Evolutionary conservation across 2,888 invertebrate genomes (phyloP).

Genomic region (Drymonia ruficornis): DNA sequence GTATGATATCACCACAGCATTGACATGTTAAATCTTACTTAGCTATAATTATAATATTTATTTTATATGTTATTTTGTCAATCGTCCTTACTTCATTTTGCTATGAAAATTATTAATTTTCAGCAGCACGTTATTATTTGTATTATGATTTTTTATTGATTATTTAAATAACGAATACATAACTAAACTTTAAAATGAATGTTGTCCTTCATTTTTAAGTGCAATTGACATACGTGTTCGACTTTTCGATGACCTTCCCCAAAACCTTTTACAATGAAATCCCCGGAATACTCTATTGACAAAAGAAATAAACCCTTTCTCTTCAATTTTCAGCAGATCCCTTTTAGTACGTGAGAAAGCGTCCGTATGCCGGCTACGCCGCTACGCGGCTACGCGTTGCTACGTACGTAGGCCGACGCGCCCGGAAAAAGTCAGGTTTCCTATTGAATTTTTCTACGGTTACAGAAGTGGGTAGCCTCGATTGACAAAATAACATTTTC

Average conservation of each 20-base stretch:
- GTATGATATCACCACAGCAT: conserved; percentile 72
- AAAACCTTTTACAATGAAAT: background rate
- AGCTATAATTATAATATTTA: conserved; percentile 6
- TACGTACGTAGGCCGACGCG: background rate
- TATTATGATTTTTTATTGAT: no score
- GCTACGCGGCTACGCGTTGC: background rate
- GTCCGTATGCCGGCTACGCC: background rate
- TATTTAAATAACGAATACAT: no score
- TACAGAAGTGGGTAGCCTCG: background rate
- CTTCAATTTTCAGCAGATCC: background rate
- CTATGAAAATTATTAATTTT: no score
- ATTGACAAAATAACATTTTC: background rate
- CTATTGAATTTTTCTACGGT: no score
- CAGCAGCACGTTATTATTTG: no score
- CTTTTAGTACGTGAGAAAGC: background rate
- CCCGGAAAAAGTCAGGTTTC: no score
- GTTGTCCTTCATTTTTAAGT: no score
- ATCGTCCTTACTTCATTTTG: background rate
- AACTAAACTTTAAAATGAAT: no score
- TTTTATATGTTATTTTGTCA: background rate
- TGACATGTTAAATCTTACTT: conserved; percentile 44
- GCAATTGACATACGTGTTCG: no score
- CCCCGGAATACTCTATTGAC: background rate
- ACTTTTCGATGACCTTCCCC: background rate
- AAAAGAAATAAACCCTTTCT: background rate